phyloP scores from a whole-genome alignment of 2,113 vertebrate genomes.

The Notarius quadriscutis region DNA sequence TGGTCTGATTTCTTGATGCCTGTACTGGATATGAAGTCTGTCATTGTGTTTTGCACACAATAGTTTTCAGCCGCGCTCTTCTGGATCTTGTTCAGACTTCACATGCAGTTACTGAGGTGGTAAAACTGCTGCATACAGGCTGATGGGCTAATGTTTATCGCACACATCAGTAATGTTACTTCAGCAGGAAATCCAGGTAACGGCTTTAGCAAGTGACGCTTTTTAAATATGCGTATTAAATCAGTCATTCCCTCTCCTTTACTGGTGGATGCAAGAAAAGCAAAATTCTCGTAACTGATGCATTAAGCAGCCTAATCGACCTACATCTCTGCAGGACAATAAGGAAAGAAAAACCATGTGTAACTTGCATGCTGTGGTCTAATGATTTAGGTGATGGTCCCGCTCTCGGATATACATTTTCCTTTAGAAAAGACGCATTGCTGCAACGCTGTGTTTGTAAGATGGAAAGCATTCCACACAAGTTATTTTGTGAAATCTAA shows the following conservation, averaged over 20 bases:
- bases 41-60: no score
- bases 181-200: neutral
- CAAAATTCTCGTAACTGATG: neutral
- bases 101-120: no score
- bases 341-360: neutral
- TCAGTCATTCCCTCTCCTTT: neutral
- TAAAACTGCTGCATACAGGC: no score
- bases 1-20: no score
- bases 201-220: no score
- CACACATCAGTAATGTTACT: neutral
- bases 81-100: no score
- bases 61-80: no score
- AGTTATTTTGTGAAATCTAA: neutral
- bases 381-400: neutral
- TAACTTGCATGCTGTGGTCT: neutral
- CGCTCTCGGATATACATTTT: neutral
- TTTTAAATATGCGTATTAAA: no score
- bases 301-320: neutral
- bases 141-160: neutral
- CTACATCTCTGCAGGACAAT: neutral
- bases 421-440: neutral
- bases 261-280: neutral
- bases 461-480: neutral
- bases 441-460: neutral
- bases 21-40: no score